These are phyloP conservation scores for Chrysochloris asiatica DNA, from an alignment of 2,113 vertebrate genomes.

Conservation along the genomic window DNA sequence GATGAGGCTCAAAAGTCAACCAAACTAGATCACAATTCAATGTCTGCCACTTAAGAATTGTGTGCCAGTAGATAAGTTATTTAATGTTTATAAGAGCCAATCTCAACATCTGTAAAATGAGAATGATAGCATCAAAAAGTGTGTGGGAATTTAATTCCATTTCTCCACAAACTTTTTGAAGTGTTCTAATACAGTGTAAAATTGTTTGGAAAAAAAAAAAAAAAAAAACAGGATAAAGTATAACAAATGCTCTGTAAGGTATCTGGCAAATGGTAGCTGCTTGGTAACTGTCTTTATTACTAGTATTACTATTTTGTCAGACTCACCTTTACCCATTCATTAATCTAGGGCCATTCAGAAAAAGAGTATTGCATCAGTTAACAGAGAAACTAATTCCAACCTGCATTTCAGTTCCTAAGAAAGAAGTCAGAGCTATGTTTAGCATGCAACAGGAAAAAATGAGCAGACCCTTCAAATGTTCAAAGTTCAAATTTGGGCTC, in stretches of 20 bases:
- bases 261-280: not conserved
- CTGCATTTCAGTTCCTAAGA: slow-evolving; percentile 9
- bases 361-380: not conserved
- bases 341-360: not conserved
- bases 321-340: not conserved
- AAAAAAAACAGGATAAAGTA: not conserved
- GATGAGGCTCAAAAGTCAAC: not conserved
- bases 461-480: not conserved
- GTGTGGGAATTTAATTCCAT: too few relatives aligned
- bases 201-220: too few relatives aligned
- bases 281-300: not conserved
- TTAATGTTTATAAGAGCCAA: not conserved
- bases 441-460: not conserved
- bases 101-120: not conserved
- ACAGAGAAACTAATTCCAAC: not conserved
- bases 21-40: not conserved
- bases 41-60: not conserved
- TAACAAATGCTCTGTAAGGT: not conserved
- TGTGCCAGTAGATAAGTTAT: not conserved
- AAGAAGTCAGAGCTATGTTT: not conserved
- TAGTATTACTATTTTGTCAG: not conserved
- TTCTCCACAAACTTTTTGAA: too few relatives aligned
- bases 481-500: not conserved
- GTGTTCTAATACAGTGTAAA: too few relatives aligned
- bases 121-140: not conserved